Evolutionary conservation across 2,888 invertebrate species (phyloP).

Genomic region (Ormyrus labotus): DNA sequence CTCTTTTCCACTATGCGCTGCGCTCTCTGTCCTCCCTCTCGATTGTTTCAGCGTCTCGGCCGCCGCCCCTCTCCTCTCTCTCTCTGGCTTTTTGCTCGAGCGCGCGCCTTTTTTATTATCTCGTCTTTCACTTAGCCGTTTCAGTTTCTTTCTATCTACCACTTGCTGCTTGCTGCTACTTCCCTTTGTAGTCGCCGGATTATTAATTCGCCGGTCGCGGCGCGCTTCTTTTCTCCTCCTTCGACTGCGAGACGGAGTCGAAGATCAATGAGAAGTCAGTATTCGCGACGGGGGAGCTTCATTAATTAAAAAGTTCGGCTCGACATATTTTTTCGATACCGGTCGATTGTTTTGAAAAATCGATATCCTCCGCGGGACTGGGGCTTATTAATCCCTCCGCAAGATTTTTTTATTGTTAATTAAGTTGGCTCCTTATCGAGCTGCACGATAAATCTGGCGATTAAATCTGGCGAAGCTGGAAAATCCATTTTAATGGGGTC

Average conservation of each 20-base stretch:
- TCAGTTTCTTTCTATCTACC: slow-evolving; percentile 40
- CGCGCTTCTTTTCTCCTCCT: neutral
- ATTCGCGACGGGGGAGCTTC: slow-evolving; percentile 9
- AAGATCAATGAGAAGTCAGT: slow-evolving; percentile 43
- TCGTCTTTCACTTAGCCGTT: slow-evolving; percentile 42
- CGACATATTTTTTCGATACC: neutral
- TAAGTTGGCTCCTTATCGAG: too few species aligned
- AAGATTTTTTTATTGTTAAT: too few species aligned
- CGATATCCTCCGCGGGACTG: neutral
- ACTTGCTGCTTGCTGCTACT: slow-evolving; percentile 27
- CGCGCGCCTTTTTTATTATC: slow-evolving; percentile 39
- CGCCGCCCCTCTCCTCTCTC: neutral
- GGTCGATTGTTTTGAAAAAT: slow-evolving; percentile 16
- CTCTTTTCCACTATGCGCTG: slow-evolving; percentile 10
- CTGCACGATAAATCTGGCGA: too few species aligned
- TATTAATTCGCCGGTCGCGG: slow-evolving; percentile 38
- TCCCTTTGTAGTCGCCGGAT: slow-evolving; percentile 28
- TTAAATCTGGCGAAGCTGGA: too few species aligned
- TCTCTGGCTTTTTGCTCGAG: slow-evolving; percentile 8
- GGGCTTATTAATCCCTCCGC: too few species aligned
- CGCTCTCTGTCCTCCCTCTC: neutral
- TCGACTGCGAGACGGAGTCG: neutral
- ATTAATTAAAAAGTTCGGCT: slow-evolving; percentile 37
- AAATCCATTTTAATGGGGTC: neutral
- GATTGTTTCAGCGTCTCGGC: slow-evolving; percentile 1